Percentiles rank a stretch among this genome's conserved stretches.
Evolutionary conservation across 1,140 invertebrate genomes (phyloP).

Genomic region (Dreissena polymorpha): DNA sequence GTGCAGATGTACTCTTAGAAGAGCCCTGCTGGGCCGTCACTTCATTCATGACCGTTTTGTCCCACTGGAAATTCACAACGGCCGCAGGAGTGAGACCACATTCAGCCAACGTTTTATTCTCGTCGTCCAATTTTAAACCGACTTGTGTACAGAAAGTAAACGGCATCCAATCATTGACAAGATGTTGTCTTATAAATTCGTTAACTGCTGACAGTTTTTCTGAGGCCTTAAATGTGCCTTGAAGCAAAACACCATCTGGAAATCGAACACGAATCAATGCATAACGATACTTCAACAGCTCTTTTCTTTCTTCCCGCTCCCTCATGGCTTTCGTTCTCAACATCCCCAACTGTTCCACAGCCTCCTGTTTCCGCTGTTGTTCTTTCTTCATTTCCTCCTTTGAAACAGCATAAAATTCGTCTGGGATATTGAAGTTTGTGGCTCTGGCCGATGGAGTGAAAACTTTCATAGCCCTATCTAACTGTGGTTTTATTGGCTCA

Average conservation of each 20-base stretch:
- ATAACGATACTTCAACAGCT: slow-evolving; percentile 91
- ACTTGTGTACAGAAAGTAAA: slow-evolving; percentile 70
- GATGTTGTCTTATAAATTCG: slow-evolving; percentile 73
- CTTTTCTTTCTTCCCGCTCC: slow-evolving; percentile 90
- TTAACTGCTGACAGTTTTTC: slow-evolving; percentile 71
- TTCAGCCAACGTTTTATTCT: slow-evolving; percentile 73
- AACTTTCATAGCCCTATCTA: slow-evolving; percentile 93
- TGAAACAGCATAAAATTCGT: slow-evolving; percentile 90
- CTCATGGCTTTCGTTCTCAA: slow-evolving; percentile 95
- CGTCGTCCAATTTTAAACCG: slow-evolving; percentile 72
- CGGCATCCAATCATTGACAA: slow-evolving; percentile 77
- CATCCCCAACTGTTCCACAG: slow-evolving; percentile 89
- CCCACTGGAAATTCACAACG: slow-evolving; percentile 76
- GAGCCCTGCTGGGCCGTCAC: slow-evolving; percentile 68
- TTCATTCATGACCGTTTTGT: slow-evolving; percentile 71
- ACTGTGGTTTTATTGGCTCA: slow-evolving; percentile 89
- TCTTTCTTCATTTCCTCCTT: slow-evolving; percentile 92
- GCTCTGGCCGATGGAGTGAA: slow-evolving; percentile 88
- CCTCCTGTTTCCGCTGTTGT: slow-evolving; percentile 86
- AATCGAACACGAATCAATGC: slow-evolving; percentile 91
- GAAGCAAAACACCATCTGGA: slow-evolving; percentile 84
- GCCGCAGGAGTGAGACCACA: slow-evolving; percentile 76
- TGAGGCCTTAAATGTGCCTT: slow-evolving; percentile 76
- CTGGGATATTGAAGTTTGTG: slow-evolving; percentile 85
- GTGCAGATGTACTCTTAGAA: slow-evolving; percentile 50